Evolutionary conservation across 2,888 invertebrate species (phyloP), one percentile per base, ranked within the genome.

Genomic region (Drosophila kuntzei): DNA sequence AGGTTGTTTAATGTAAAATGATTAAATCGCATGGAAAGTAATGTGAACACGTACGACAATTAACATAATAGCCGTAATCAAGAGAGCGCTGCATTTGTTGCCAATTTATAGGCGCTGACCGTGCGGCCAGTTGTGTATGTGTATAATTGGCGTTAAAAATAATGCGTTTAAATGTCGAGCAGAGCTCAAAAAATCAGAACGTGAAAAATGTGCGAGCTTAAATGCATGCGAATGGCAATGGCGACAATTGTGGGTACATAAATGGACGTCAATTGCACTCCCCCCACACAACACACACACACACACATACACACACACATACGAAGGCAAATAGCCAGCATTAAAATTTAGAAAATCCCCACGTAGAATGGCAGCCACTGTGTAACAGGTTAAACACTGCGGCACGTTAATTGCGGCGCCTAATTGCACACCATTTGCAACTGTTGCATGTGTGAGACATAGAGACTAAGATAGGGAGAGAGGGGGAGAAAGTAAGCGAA

Each of bases 361-460:
- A 74, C 73, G 87, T 87, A 71, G 64, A 25, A 44, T 37, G 36
- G 57, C 41, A 60, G 44, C 50, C 60, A 59, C 67, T 53, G 67
- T 61, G 87, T 89, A 87, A 81, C 90, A 89, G 85, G 90, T 89
- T 89, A 90, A 89, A 79, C 79, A 76, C 85, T 82, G 89, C 58
- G 67, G 73, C 75, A 80, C 80, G 90, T 90, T 89, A 89, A 89
- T 90, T 90, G 90, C 89, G 73, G 66, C 76, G 87, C 83, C 87
- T 90, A 89, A 90, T 88, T 90, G 90, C 82, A 76, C 83, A 65
- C 71, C 76, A 86, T 74, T 82, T 83, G 89, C 83, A 82, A 88
- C 83, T 88, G 89, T 87, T 83, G 88, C 88, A 85, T 71, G 68
- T 63, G 65, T 61, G 59, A 1, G 44, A 47, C 8, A 34, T 4